Conservation (phyloP, 2,797 vertebrate genomes). For the Zalophus californianus region DNA sequence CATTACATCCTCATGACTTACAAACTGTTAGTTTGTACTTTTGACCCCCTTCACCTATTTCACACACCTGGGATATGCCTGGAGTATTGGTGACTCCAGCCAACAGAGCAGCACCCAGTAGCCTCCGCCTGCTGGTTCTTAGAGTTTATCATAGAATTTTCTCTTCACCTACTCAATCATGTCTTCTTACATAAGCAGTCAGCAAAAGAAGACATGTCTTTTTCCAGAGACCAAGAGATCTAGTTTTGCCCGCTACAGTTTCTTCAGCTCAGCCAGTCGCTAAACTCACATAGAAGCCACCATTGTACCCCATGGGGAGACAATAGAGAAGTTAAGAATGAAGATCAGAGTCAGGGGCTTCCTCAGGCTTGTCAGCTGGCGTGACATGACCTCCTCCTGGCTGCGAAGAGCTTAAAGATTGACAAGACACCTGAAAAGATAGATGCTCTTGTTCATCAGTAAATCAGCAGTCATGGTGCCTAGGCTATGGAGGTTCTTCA, state of each 20-base stretch:
- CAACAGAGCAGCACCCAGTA: slow-evolving; percentile 85
- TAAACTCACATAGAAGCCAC: slow-evolving; percentile 95
- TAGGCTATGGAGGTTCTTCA: slow-evolving; percentile 94
- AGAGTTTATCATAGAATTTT: slow-evolving; percentile 83
- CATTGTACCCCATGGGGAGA: slow-evolving; percentile 95
- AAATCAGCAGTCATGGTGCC: slow-evolving; percentile 93
- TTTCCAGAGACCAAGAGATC: slow-evolving; percentile 85
- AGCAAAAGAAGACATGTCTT: slow-evolving; percentile 86
- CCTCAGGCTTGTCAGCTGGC: slow-evolving; percentile 93
- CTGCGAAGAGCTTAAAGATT: slow-evolving; percentile 92
- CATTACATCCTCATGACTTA: not conserved
- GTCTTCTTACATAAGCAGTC: slow-evolving; percentile 84
- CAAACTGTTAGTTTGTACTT: not conserved
- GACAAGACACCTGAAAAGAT: slow-evolving; percentile 98
- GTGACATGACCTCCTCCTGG: slow-evolving; percentile 93
- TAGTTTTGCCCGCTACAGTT: slow-evolving; percentile 87
- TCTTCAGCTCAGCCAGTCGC: slow-evolving; percentile 88
- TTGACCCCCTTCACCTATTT: not conserved
- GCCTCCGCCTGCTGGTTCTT: slow-evolving; percentile 54
- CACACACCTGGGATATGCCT: not conserved
- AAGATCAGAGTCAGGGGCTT: slow-evolving; percentile 95
- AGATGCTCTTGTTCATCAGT: slow-evolving; percentile 95
- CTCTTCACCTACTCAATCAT: slow-evolving; percentile 75
- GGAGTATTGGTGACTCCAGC: slow-evolving; percentile 64
- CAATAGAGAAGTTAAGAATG: slow-evolving; percentile 96